Percentiles rank a stretch among this genome's conserved stretches.
Evolutionary conservation across 2,113 vertebrate species (phyloP).

Genomic region (Daboia siamensis): DNA sequence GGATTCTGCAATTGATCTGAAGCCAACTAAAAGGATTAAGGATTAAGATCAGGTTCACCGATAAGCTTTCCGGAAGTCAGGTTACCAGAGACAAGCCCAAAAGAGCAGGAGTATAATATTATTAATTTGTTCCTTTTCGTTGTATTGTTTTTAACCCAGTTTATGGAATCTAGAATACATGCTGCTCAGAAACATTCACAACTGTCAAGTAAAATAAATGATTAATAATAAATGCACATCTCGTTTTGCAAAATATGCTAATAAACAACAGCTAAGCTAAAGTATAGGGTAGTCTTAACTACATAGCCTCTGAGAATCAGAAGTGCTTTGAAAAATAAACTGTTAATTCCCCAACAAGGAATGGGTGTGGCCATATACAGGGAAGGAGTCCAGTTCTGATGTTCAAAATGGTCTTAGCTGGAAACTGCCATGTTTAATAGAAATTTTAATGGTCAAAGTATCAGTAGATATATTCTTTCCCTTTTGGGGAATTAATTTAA

Average conservation of each 20-base stretch:
- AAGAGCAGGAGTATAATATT: not conserved
- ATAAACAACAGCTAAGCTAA: not conserved
- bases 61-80: not conserved
- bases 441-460: not conserved
- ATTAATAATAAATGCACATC: not conserved
- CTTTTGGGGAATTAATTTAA: not conserved
- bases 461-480: not conserved
- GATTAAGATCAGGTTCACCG: not conserved
- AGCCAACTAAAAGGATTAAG: not conserved
- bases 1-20: not conserved
- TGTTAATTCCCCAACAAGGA: not conserved
- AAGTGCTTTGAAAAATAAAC: not conserved
- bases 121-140: not conserved
- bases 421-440: not conserved
- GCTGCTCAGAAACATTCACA: not conserved
- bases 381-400: not conserved
- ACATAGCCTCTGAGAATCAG: not conserved
- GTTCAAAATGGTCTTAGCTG: not conserved
- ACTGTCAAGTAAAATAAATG: not conserved
- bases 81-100: not conserved
- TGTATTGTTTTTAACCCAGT: not conserved
- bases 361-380: not conserved
- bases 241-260: not conserved
- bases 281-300: not conserved
- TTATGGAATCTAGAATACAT: not conserved